Conservation (phyloP, 2,888 invertebrate species). For the Cabera pusaria region DNA sequence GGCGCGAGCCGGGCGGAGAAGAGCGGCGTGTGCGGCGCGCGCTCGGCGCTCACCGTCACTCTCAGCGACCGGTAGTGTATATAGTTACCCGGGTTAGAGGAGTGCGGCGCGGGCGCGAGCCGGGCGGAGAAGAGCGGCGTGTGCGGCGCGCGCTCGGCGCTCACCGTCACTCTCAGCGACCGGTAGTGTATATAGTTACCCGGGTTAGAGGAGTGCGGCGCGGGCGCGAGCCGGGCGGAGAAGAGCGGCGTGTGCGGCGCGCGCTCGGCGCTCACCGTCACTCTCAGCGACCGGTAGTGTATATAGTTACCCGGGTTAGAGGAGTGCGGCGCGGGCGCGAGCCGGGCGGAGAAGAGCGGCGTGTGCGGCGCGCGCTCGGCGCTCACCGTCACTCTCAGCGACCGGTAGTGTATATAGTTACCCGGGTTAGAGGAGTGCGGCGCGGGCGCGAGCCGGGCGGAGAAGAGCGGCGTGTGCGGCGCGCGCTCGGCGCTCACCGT, state of each 20-base stretch:
- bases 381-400: too few species aligned
- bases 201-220: conserved; percentile 86
- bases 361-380: conserved; percentile 76
- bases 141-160: conserved; percentile 15
- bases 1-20: conserved; percentile 71
- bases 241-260: conserved; percentile 85
- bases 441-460: too few species aligned
- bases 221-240: conserved; percentile 82
- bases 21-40: conserved; percentile 83
- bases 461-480: too few species aligned
- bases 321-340: too few species aligned
- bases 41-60: conserved; percentile 82
- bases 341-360: too few species aligned
- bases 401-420: too few species aligned
- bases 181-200: conserved; percentile 78
- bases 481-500: too few species aligned
- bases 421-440: too few species aligned
- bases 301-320: too few species aligned
- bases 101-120: conserved; percentile 13
- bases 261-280: conserved; percentile 81
- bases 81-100: too few species aligned
- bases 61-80: too few species aligned
- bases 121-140: too few species aligned
- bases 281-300: conserved; percentile 13
- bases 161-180: conserved; percentile 86